phyloP scores from a whole-genome alignment of 2,113 vertebrate genomes.

The Craseonycteris thonglongyai region DNA sequence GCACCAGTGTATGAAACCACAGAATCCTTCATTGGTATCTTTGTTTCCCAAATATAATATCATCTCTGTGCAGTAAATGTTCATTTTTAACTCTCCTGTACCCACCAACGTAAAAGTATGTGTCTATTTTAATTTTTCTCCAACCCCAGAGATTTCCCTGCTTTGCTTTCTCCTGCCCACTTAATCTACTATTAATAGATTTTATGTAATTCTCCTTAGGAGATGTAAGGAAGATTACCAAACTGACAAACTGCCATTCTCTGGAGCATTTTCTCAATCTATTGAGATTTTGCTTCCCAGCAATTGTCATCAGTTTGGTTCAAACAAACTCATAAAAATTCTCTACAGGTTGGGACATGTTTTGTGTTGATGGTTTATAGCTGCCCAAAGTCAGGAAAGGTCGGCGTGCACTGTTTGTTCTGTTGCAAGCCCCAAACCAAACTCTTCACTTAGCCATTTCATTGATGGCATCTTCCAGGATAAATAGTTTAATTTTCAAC shows the following conservation, averaged over 20 bases:
- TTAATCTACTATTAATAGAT: not conserved
- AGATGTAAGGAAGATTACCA: no score
- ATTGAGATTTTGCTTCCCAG: not conserved
- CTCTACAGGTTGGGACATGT: not conserved
- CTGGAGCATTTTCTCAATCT: not conserved
- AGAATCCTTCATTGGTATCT: not conserved
- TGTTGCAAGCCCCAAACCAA: not conserved
- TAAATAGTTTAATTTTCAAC: not conserved
- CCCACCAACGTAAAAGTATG: not conserved
- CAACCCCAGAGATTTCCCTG: not conserved
- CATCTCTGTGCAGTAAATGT: not conserved
- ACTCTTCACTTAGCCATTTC: not conserved
- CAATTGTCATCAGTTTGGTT: not conserved
- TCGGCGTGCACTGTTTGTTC: not conserved
- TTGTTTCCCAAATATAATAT: not conserved
- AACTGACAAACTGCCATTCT: not conserved
- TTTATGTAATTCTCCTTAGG: not conserved
- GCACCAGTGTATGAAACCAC: not conserved
- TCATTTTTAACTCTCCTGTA: not conserved
- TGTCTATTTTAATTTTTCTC: not conserved
- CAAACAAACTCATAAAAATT: not conserved
- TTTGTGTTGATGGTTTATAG: not conserved
- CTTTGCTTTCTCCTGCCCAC: not conserved
- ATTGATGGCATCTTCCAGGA: not conserved
- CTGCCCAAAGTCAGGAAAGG: not conserved